A percentile compares a stretch with the other conserved stretches of the same genome.
Evolutionary conservation across 2,888 invertebrate species (phyloP).

Genomic region (Phengaris arion): DNA sequence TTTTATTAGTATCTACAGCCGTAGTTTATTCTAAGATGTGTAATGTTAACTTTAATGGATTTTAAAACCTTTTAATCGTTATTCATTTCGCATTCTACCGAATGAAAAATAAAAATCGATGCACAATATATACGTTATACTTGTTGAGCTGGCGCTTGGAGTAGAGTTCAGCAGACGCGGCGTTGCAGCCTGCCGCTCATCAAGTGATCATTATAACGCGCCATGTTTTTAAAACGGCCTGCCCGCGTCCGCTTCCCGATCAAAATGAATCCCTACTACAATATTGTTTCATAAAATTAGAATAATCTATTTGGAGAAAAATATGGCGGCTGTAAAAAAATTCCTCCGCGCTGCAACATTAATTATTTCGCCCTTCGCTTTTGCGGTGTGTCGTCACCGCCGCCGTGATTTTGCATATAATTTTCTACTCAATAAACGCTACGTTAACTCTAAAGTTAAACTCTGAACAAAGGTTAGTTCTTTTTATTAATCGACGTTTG

Average conservation of each 20-base stretch:
- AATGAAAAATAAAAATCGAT: not conserved
- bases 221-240: conserved; percentile 77
- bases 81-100: not conserved
- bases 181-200: conserved; percentile 63
- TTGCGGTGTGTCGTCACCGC: conserved; percentile 57
- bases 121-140: not conserved
- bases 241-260: conserved; percentile 62
- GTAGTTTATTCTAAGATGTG: no score
- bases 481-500: conserved; percentile 25
- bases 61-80: no score
- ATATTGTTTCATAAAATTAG: conserved; percentile 61
- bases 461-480: conserved; percentile 37
- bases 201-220: conserved; percentile 74
- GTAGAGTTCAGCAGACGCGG: conserved; percentile 40
- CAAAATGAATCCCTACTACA: conserved; percentile 70
- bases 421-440: conserved; percentile 69
- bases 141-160: conserved; percentile 11
- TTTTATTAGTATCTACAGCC: no score
- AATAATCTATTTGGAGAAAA: conserved; percentile 56
- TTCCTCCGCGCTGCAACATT: conserved; percentile 58
- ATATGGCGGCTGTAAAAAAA: conserved; percentile 48
- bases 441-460: conserved; percentile 45
- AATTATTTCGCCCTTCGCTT: conserved; percentile 62
- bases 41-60: no score
- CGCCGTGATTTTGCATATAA: conserved; percentile 76